Evolutionary conservation across 2,113 vertebrate genomes (phyloP).

Genomic region (Cyanistes caeruleus): DNA sequence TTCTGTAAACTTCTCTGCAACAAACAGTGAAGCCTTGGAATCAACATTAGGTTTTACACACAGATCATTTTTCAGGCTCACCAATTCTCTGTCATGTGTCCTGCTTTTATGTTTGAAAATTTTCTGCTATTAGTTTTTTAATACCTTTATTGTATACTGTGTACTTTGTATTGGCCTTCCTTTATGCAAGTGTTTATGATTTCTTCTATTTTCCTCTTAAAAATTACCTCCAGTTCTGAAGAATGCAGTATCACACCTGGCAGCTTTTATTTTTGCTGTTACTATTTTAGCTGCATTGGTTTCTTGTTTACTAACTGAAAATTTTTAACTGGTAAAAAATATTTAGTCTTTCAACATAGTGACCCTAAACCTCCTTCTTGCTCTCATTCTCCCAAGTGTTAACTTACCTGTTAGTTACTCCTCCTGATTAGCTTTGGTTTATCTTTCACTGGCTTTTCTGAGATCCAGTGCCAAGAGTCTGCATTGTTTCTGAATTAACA

Average conservation of each 20-base stretch:
- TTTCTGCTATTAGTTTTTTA: slow-evolving; percentile 2
- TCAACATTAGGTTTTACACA: background rate
- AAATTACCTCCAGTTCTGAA: background rate
- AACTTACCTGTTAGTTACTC: background rate
- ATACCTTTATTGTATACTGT: background rate
- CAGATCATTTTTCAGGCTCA: background rate
- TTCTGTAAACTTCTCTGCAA: background rate
- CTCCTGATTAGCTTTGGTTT: background rate
- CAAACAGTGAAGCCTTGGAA: background rate
- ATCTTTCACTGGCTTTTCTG: background rate
- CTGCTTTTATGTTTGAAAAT: background rate
- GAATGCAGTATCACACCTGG: background rate
- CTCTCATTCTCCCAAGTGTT: background rate
- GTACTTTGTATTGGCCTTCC: background rate
- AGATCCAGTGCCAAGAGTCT: background rate
- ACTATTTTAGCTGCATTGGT: background rate
- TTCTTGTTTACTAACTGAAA: background rate
- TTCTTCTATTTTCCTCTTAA: background rate
- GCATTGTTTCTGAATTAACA: background rate
- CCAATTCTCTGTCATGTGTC: background rate
- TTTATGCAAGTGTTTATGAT: background rate
- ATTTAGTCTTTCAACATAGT: background rate
- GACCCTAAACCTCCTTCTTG: background rate
- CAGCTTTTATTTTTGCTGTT: background rate
- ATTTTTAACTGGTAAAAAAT: background rate